Conservation (phyloP, 2,113 vertebrate genomes). For the Hystrix cristata region DNA sequence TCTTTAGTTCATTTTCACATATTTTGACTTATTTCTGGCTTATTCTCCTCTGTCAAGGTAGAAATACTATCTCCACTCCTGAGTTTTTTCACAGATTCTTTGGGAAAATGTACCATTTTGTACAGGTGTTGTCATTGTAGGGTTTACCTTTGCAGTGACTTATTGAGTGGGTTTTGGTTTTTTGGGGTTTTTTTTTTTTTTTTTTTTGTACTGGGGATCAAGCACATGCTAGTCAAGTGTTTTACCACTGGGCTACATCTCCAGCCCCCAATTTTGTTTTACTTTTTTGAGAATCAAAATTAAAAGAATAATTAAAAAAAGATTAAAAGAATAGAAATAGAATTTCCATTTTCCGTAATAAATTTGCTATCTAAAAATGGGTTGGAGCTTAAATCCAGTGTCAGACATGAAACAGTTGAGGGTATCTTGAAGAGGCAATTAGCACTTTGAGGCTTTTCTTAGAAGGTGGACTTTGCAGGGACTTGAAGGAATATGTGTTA, state of each 20-base stretch:
- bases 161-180: not conserved
- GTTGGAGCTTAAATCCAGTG: conserved; percentile 7
- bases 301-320: not conserved
- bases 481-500: conserved; percentile 16
- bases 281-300: conserved; percentile 52
- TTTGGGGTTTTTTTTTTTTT: not conserved
- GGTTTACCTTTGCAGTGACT: not conserved
- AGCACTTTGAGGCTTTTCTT: not conserved
- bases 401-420: not conserved
- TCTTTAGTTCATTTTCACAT: conserved; percentile 32
- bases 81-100: conserved; percentile 19
- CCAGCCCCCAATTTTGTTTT: not conserved
- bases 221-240: not conserved
- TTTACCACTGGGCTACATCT: not conserved
- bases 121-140: not conserved
- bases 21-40: conserved; percentile 20
- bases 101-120: conserved; percentile 21
- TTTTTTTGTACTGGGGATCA: not conserved
- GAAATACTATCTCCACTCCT: conserved; percentile 14
- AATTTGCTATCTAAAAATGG: conserved; percentile 47
- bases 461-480: not conserved
- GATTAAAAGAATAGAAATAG: conserved; percentile 47
- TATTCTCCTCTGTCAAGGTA: not conserved
- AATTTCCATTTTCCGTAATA: conserved; percentile 30
- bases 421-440: conserved; percentile 33